Base-by-base conservation (phyloP, 2,113 vertebrate species). In the Bufo bufo region DNA sequence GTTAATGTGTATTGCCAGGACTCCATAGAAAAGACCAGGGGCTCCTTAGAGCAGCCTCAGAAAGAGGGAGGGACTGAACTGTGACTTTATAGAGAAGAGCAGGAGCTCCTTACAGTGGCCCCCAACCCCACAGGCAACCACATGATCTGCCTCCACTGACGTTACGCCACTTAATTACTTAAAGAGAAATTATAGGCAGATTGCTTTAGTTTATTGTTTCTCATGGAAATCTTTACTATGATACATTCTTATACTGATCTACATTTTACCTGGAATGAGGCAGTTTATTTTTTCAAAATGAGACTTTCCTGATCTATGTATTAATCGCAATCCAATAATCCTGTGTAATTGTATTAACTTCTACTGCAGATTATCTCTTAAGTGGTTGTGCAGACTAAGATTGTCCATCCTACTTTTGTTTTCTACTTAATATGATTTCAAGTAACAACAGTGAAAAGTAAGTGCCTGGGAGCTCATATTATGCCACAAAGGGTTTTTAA, bases 281-380 rank as follows among this genome's bases (percentile, higher is more conserved):
- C 58, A 47, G 3, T 90, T 72, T 43, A 6, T 17, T 69, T 86
- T 90, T 74, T 89, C 84, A 56, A 86, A 71, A 75, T 61, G 71
- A 91, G 89, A 92, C 81, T 89, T 90, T 84, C 86, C 84, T 92
- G 93, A 94, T 94, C 94, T 94, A 65, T 90, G 82, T 92, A 93
- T 92, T 93, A 90, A 84, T 93, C 90, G 92, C 92, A 92, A 91
- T 77, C 65, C 90, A 91, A 92, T 95, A 96, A 95, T 94, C 94
- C 92, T 90, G 12, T 83, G 91, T 94, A 95, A 96, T 94, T 95
- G 91, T 91, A 94, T 96, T 94, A 95, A 94, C 92, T 92, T 94
- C 94, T 93, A 93, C 94, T 92, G 93, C 94, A 95, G 94, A 95
- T 95, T 95, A 95, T 93, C 89, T 92, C 82, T 33, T 93, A 94